A percentile compares a stretch with the other conserved stretches of the same genome.
phyloP scores from a whole-genome alignment of 2,113 vertebrate species.

The Nerophis ophidion region DNA sequence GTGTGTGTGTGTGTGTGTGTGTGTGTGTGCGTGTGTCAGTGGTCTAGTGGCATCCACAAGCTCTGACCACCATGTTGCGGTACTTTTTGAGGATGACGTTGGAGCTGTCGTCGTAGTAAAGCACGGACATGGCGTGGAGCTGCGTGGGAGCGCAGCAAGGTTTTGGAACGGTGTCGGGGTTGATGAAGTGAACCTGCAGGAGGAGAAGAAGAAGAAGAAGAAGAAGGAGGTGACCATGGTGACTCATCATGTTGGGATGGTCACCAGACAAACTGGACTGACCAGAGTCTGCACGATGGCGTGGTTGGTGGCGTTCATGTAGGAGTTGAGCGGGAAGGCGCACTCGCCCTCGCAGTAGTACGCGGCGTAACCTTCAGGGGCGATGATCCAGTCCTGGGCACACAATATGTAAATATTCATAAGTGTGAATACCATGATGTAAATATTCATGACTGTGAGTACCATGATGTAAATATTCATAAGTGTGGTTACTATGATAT shows the following conservation, averaged over 20 bases:
- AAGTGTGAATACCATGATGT: too few relatives aligned
- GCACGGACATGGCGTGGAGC: conserved; percentile 95
- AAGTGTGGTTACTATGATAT: too few relatives aligned
- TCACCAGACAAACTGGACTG: conserved; percentile 46
- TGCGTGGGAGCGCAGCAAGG: conserved; percentile 96
- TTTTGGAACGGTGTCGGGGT: conserved; percentile 91
- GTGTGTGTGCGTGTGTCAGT: conserved; percentile 1
- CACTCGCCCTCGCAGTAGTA: conserved; percentile 98
- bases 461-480: too few relatives aligned
- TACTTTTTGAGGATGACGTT: conserved; percentile 98
- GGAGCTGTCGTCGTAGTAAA: conserved; percentile 97
- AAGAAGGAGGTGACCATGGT: conserved; percentile 46
- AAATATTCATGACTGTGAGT: too few relatives aligned
- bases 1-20: conserved; percentile 9
- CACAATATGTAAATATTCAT: too few relatives aligned
- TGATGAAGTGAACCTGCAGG: conserved; percentile 92
- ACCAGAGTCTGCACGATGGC: conserved; percentile 98
- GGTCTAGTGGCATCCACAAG: conserved; percentile 91
- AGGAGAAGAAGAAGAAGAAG: background rate
- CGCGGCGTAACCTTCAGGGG: conserved; percentile 91
- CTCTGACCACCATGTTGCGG: conserved; percentile 97
- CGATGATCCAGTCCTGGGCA: conserved; percentile 94
- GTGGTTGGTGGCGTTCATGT: conserved; percentile 98
- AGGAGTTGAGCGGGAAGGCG: conserved; percentile 93
- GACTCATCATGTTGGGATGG: too few relatives aligned